Conservation (phyloP, 2,888 invertebrate species). For the Hirtodrosophila alboralis region DNA sequence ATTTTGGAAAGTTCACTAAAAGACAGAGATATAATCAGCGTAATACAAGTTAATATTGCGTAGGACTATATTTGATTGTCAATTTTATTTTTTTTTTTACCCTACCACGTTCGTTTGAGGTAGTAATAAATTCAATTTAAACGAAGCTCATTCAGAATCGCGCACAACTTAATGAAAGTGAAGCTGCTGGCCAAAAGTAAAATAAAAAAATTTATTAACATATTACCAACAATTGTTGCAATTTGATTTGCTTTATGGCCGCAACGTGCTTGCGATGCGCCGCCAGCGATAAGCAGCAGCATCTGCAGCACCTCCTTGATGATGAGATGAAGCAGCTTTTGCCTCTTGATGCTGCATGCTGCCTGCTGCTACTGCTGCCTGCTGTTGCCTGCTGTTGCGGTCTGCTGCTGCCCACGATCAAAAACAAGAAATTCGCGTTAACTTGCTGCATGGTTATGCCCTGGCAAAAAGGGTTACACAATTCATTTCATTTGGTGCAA, state of each 20-base stretch:
- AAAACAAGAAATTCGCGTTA: conserved; percentile 78
- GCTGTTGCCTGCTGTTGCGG: conserved; percentile 25
- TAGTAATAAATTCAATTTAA: conserved; percentile 62
- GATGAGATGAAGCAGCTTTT: conserved; percentile 29
- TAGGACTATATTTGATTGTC: conserved; percentile 37
- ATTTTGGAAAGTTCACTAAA: conserved; percentile 22
- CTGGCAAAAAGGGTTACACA: conserved; percentile 68
- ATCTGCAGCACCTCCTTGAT: conserved; percentile 33
- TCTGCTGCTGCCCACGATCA: conserved; percentile 69
- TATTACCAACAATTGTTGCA: conserved; percentile 80
- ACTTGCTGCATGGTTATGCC: conserved; percentile 46
- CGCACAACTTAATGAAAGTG: conserved; percentile 67
- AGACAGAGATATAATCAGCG: conserved; percentile 36
- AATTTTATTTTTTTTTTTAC: no score
- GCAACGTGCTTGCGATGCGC: conserved; percentile 68
- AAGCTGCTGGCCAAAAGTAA: conserved; percentile 38
- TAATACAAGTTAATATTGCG: conserved; percentile 45
- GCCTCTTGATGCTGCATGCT: conserved; percentile 19
- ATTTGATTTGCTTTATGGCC: conserved; percentile 78
- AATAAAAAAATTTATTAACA: conserved; percentile 70
- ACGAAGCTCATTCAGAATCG: conserved; percentile 57
- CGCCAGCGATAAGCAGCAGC: conserved; percentile 66
- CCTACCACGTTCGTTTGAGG: conserved; percentile 11
- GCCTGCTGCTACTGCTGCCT: conserved; percentile 13
- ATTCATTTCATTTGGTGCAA: conserved; percentile 80